Base-by-base conservation (phyloP, 2,888 invertebrate species). In the Gryllus longicercus region DNA sequence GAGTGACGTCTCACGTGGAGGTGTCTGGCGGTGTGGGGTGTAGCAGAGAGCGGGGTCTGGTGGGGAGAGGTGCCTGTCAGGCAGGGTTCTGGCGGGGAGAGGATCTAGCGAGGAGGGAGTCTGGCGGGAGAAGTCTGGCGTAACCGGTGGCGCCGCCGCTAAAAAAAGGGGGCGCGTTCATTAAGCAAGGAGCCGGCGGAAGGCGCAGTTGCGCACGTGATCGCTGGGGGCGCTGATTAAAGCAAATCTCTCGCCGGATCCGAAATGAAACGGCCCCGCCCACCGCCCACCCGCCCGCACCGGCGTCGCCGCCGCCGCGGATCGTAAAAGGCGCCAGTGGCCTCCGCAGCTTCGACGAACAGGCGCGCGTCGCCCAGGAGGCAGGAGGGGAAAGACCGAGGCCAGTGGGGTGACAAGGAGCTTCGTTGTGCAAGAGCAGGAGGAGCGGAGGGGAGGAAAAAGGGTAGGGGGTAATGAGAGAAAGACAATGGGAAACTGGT, bases 81-180 rank as follows among this genome's bases (percentile, higher is more conserved):
- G 21, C 21, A 21, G 21, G 21, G 21, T 2, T 38, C 25, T 38
- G 3, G 25, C 25, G 25, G 25, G 3, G 25, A 38, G 25, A 25
- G 25, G 3, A 21, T 21, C 21, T 21, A 5, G 63, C 0, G 2
- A 3, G 63, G 63, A 5, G 10, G 25, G 4, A 12, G 25, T 75
- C 4, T n/a, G 12, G 16, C 75, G 75, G 75, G 75, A 3, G 75
- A 2, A 10, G 25, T 25, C 2, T 25, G 25, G 38, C 38, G 38
- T 1, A 38, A 38, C 5, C 38, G 38, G 38, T 5, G 38, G 38
- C 8, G 5, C 38, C 38, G 38, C 38, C 38, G 38, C 38, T 38
- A 38, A 14, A 75, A 75, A 75, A 75, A 75, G 21, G 75, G 14
- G 75, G 14, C 21, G 18, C 75, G 75, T 75, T 75, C 75, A 75